Base-by-base conservation (phyloP, 2,113 vertebrate genomes). In the Piprites chloris region DNA sequence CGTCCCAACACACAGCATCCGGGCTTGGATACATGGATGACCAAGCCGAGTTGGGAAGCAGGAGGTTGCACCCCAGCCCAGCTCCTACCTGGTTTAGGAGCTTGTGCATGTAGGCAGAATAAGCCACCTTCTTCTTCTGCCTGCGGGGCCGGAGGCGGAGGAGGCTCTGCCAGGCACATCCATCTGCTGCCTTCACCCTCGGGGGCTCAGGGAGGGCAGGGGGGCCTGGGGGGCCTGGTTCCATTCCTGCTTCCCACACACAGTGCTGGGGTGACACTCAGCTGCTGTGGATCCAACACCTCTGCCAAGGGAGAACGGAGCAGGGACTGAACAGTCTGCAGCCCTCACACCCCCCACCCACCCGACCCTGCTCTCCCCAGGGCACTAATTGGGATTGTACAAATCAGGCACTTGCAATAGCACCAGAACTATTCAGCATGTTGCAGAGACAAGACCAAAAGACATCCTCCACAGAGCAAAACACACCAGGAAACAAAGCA, bases 21-120 rank as follows among this genome's bases (percentile, higher is more conserved):
- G 32, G 26, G 37, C 66, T 2, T 2, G 5, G 35, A 12, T 1
- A 6, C 0, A 0, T 0, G 0, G 13, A 1, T 6, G 14, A 16
- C 8, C 14, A 6, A n/a, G n/a, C 6, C 1, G 19, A n/a, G 17
- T 23, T 10, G 2, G 0, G 4, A 9, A 49, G 22, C 11, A 24
- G 61, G 4, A 30, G 7, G 32, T 6, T 20, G 4, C 11, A 9
- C 6, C 44, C 47, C 32, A 32, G 14, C 35, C 44, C 11, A 0
- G 15, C n/a, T 0, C 0, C 27, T 52, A 96, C 95, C 72, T 12
- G 86, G n/a, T 63, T 93, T 0, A 93, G 74, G 12, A 96, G 65
- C 33, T 4, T 94, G 9, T 8, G 56, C 22, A 95, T 89, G 6
- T 27, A 52, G 10, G 32, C 53, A 5, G n/a, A 80, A 59, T 97